phyloP scores from a whole-genome alignment of 2,888 invertebrate species.

The Chymomyza caudatula region DNA sequence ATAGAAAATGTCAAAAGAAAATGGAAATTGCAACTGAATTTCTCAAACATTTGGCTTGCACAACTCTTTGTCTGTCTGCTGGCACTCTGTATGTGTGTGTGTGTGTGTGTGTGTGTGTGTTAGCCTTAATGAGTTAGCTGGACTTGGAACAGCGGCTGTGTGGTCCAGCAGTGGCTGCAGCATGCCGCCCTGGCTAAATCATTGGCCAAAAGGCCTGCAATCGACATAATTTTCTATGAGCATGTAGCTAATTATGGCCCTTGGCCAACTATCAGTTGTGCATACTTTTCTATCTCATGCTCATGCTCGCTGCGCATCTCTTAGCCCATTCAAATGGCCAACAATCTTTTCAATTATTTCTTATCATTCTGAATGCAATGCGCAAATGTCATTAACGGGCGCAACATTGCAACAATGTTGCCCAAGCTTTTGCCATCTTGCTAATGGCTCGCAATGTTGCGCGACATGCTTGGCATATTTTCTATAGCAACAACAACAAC shows the following conservation, averaged over 20 bases:
- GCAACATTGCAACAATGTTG: constrained; percentile 37
- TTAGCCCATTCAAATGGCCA: constrained; percentile 59
- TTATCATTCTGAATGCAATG: constrained; percentile 55
- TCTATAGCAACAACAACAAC: neutral
- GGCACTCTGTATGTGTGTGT: neutral
- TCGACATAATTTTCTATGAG: constrained; percentile 6
- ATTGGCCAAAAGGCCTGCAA: constrained; percentile 2
- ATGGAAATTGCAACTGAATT: neutral
- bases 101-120: neutral
- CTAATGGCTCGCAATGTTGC: neutral
- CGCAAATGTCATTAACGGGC: constrained; percentile 50
- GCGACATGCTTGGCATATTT: constrained; percentile 1
- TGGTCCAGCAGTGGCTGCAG: neutral
- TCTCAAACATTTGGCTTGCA: neutral
- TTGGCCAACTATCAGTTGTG: constrained; percentile 2
- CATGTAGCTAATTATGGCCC: constrained; percentile 3
- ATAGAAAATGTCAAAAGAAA: neutral
- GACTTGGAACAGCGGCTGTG: neutral
- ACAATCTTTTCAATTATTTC: constrained; percentile 71
- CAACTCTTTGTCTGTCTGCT: neutral
- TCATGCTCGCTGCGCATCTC: constrained; percentile 14
- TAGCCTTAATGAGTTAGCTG: neutral
- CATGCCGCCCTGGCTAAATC: constrained; percentile 2
- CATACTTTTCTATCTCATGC: neutral
- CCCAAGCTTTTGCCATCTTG: neutral